A percentile compares a stretch with the other conserved stretches of the same genome.
These are phyloP conservation scores for Heliconius nattereri DNA, from an alignment of 1,140 invertebrate genomes.

Conservation along the genomic window DNA sequence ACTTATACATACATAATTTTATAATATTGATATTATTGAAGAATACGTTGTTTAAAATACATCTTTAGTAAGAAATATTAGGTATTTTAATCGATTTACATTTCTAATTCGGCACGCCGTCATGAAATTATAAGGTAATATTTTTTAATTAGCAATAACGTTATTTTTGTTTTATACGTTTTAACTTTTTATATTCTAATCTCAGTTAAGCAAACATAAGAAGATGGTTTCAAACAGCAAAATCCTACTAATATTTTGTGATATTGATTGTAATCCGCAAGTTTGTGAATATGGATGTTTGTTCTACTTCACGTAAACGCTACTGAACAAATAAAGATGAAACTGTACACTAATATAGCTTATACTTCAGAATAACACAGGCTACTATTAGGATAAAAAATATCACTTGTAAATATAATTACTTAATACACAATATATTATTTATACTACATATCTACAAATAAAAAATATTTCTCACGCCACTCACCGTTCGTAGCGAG, in stretches of 20 bases:
- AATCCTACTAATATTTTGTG: not conserved
- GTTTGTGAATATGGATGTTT: too few relatives aligned
- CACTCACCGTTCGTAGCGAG: slow-evolving; percentile 25
- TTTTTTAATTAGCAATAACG: not conserved
- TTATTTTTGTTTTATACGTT: not conserved
- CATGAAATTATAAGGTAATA: not conserved
- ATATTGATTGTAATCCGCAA: too few relatives aligned
- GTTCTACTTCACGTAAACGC: too few relatives aligned
- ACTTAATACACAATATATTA: not conserved
- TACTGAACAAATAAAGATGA: too few relatives aligned
- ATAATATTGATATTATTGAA: not conserved
- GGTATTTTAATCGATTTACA: slow-evolving; percentile 4
- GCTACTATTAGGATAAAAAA: too few relatives aligned
- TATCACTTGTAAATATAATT: not conserved
- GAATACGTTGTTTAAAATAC: not conserved
- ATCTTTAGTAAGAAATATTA: not conserved
- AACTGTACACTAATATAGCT: too few relatives aligned
- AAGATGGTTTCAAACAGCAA: not conserved
- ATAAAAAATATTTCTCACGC: not conserved
- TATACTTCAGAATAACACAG: too few relatives aligned
- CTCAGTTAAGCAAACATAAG: not conserved
- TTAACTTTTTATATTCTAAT: not conserved
- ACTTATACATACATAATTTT: not conserved
- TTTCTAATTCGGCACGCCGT: not conserved
- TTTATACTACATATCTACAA: not conserved